Evolutionary conservation across 2,888 invertebrate species (phyloP).

Genomic region (Lasioglossum vierecki): DNA sequence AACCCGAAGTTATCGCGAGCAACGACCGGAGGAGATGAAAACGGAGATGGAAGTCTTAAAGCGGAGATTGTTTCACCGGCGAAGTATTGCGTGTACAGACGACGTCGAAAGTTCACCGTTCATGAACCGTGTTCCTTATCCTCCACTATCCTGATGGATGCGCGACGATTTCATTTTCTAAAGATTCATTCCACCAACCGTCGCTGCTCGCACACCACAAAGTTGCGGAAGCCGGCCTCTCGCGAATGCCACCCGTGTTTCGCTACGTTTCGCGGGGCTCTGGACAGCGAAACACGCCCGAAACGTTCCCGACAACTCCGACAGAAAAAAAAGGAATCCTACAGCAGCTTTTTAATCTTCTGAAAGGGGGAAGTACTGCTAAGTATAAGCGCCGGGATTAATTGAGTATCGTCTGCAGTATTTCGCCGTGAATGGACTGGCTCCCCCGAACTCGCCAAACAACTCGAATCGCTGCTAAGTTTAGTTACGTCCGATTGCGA

Average conservation of each 20-base stretch:
- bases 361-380: neutral
- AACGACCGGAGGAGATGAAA: constrained; percentile 38
- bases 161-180: constrained; percentile 37
- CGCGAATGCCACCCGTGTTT: constrained; percentile 6
- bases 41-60: constrained; percentile 53
- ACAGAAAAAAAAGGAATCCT: neutral
- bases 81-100: constrained; percentile 28
- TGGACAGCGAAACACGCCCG: neutral
- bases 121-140: neutral
- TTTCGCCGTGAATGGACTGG: neutral
- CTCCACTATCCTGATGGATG: neutral
- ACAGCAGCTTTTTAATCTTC: neutral
- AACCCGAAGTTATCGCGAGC: constrained; percentile 48
- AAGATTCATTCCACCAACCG: neutral
- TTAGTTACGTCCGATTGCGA: neutral
- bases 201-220: neutral
- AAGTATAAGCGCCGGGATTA: neutral
- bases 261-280: too few relatives aligned
- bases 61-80: constrained; percentile 56
- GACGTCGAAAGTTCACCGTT: constrained; percentile 17
- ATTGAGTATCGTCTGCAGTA: constrained; percentile 4
- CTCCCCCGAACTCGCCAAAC: neutral
- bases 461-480: neutral
- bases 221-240: neutral
- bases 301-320: neutral